These are phyloP conservation scores for Araneus ventricosus DNA, from an alignment of 1,140 invertebrate genomes.

Conservation along the genomic window DNA sequence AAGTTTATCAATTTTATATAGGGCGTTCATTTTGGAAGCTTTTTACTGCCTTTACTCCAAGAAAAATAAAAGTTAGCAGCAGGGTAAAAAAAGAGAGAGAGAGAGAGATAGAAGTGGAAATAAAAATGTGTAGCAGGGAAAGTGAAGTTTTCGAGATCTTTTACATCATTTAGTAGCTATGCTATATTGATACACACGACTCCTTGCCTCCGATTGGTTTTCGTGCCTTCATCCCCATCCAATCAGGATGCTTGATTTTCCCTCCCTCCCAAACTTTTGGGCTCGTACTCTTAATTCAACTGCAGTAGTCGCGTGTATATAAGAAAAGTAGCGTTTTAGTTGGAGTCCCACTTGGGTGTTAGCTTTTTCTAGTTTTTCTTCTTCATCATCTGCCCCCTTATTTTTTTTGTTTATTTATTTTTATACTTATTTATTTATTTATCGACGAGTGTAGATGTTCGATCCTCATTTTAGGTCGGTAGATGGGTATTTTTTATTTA, in stretches of 20 bases:
- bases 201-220: slow-evolving; percentile 58
- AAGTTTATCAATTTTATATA: slow-evolving; percentile 74
- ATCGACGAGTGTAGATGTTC: slow-evolving; percentile 18
- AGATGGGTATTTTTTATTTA: slow-evolving; percentile 30
- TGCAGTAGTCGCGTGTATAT: slow-evolving; percentile 4
- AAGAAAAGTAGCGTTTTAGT: slow-evolving; percentile 49
- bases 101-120: slow-evolving; percentile 27
- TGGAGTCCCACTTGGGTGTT: slow-evolving; percentile 40
- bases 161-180: slow-evolving; percentile 74
- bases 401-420: slow-evolving; percentile 23
- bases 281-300: slow-evolving; percentile 71
- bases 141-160: slow-evolving; percentile 73
- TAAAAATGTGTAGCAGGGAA: slow-evolving; percentile 56
- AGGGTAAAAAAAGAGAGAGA: not conserved
- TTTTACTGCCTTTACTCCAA: slow-evolving; percentile 54
- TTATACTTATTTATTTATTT: slow-evolving; percentile 54
- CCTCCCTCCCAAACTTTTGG: slow-evolving; percentile 55
- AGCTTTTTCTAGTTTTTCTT: slow-evolving; percentile 31
- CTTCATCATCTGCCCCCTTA: slow-evolving; percentile 20
- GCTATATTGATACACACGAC: slow-evolving; percentile 66
- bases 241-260: slow-evolving; percentile 59
- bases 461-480: slow-evolving; percentile 34
- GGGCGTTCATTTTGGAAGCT: slow-evolving; percentile 68
- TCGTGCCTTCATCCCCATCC: slow-evolving; percentile 44
- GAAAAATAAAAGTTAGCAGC: not conserved